Conservation (phyloP, 2,113 vertebrate genomes). For the Dendrocopos noguchii region DNA sequence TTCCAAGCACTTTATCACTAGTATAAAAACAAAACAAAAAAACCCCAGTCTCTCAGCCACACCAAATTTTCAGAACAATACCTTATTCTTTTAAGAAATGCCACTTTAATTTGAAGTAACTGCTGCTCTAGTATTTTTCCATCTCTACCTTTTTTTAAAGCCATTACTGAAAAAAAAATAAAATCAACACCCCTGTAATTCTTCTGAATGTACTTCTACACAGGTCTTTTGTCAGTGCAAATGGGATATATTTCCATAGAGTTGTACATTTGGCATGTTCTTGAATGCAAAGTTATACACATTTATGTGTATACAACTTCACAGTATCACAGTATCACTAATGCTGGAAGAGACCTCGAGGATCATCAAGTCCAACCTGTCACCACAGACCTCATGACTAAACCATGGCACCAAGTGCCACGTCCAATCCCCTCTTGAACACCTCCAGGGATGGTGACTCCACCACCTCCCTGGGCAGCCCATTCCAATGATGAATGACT, state of each 20-base stretch:
- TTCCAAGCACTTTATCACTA: neutral
- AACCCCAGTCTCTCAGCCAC: neutral
- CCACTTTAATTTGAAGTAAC: neutral
- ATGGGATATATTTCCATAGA: neutral
- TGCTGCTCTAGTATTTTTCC: neutral
- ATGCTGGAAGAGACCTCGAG: too few relatives aligned
- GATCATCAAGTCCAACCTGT: too few relatives aligned
- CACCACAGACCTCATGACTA: too few relatives aligned
- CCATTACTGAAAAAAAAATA: neutral
- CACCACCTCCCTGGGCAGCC: too few relatives aligned
- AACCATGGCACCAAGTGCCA: too few relatives aligned
- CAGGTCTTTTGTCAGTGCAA: neutral
- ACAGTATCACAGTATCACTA: too few relatives aligned
- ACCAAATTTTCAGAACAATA: neutral
- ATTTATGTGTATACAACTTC: neutral
- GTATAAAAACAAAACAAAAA: neutral
- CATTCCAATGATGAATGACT: too few relatives aligned
- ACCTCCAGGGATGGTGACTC: too few relatives aligned
- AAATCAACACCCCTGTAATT: fast-evolving
- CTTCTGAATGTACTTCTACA: neutral
- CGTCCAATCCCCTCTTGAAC: too few relatives aligned
- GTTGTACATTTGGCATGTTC: fast-evolving
- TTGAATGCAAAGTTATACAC: neutral
- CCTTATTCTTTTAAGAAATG: neutral
- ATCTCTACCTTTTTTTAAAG: neutral